Conservation (phyloP, 2,797 vertebrate species). For the Pantherophis alleghaniensis region DNA sequence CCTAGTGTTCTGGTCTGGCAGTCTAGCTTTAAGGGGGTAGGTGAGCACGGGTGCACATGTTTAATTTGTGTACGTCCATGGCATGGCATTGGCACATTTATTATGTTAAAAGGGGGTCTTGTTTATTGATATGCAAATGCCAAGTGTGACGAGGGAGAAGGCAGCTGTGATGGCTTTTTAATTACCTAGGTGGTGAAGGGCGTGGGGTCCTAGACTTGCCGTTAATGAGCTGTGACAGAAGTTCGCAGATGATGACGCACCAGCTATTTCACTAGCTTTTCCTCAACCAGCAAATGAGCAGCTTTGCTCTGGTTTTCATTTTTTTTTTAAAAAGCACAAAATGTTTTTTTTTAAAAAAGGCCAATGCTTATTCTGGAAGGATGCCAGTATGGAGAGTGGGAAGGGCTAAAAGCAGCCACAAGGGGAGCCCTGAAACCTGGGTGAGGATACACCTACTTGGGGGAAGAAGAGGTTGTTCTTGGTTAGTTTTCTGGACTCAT, state of each 20-base stretch:
- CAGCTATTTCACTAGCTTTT: not conserved
- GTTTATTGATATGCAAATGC: conserved; percentile 24
- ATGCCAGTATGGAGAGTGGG: not conserved
- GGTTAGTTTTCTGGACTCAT: not conserved
- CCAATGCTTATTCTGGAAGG: not conserved
- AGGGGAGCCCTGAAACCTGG: not conserved
- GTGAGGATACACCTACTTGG: not conserved
- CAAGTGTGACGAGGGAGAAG: conserved; percentile 7
- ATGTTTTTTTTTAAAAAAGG: not conserved
- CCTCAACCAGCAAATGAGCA: not conserved
- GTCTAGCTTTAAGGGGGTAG: not conserved
- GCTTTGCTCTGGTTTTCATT: not conserved
- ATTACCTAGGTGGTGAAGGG: conserved; percentile 22
- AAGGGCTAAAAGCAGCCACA: not conserved
- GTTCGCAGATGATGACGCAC: conserved; percentile 11
- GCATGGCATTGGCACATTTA: not conserved
- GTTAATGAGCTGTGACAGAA: conserved; percentile 25
- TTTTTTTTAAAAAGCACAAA: not conserved
- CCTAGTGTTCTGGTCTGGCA: not conserved
- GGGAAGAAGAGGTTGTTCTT: not conserved
- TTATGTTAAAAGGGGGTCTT: not conserved
- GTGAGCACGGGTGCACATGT: not conserved
- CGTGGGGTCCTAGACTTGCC: not conserved
- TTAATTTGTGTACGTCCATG: not conserved
- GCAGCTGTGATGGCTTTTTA: conserved; percentile 24